Evolutionary conservation across 1,140 invertebrate genomes (phyloP), one percentile per base, ranked within the genome.

Genomic region (Chrysoperla carnea): DNA sequence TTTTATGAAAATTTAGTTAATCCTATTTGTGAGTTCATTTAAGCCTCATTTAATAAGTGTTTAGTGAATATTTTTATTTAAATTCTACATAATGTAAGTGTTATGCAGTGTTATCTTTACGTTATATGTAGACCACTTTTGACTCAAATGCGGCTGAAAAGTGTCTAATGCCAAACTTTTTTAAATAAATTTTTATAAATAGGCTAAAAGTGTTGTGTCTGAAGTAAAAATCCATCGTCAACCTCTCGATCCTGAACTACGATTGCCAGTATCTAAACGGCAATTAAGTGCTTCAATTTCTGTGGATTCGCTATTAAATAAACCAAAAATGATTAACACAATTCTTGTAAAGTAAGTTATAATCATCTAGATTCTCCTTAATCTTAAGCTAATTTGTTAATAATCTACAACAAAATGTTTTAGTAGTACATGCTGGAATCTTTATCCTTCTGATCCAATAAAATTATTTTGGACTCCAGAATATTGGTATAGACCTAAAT

Each of bases 391-490:
- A 29, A 11, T 23, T 27, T 3, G 12, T 15, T 13, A 41, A n/a
- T 6, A 6, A 45, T 13, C 35, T 23, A 23, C 17, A 3, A 23
- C 5, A 23, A 23, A 23, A 23, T 23, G 17, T 23, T 23, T 23
- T 23, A 23, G 17, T 23, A 23, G 17, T 23, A 3, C 17, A 23
- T 23, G 17, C 17, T 23, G 17, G 17, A 23, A 23, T 5, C 17
- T 3, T 23, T 23, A 23, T 23, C 17, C 8, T 45, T 41, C 11
- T 46, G 45, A 5, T 31, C 52, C 43, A 3, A 52, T 65, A 0
- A 55, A 68, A 15, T 45, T 70, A 0, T 72, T 71, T 45, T 72
- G 69, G 69, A 72, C 68, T 0, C 63, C 68, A 1, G 62, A 69
- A n/a, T 70, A 67, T 43, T 70, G 64, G 67, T 70, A 70, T 47